Conservation (phyloP, 2,797 vertebrate species). For the Hypotaenidia philippensis region DNA sequence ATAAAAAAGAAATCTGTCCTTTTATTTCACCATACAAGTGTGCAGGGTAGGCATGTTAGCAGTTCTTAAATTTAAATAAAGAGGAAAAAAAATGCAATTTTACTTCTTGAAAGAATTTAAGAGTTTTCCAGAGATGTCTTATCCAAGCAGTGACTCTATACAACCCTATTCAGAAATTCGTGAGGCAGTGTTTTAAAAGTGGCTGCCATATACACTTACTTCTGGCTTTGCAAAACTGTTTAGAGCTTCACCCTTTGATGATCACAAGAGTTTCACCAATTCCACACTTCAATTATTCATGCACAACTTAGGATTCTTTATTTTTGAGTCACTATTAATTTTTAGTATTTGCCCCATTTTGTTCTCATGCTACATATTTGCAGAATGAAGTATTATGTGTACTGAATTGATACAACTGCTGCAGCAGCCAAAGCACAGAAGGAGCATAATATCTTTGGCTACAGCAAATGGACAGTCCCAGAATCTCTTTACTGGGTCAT, state of each 20-base stretch:
- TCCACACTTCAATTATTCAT: background rate
- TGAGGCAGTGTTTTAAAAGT: background rate
- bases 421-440: background rate
- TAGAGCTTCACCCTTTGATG: background rate
- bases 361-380: background rate
- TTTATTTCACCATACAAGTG: background rate
- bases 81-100: background rate
- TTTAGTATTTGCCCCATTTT: background rate
- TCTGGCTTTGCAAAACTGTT: background rate
- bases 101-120: background rate
- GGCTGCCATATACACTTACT: background rate
- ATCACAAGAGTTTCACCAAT: background rate
- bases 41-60: background rate
- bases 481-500: background rate
- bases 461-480: background rate
- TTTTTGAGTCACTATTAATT: background rate
- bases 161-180: background rate
- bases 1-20: background rate
- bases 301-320: background rate
- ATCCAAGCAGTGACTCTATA: background rate
- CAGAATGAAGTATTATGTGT: background rate
- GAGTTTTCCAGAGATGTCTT: background rate
- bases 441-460: background rate
- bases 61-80: background rate
- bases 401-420: background rate